Base-by-base conservation (phyloP, 2,888 invertebrate species). In the Napeogenes sylphis region DNA sequence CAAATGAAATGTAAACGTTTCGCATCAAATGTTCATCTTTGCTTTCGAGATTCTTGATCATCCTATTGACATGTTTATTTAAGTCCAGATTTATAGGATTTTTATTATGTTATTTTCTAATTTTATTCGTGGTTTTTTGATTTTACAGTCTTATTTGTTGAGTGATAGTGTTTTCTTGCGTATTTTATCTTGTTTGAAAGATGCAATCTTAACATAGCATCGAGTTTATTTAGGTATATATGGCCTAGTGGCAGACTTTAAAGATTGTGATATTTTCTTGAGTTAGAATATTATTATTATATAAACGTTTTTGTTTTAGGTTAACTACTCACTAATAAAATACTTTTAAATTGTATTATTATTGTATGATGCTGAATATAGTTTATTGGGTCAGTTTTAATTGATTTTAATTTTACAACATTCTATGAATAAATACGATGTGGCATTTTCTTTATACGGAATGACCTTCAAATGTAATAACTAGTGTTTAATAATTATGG, bases 1-100 rank as follows among this genome's bases (percentile, higher is more conserved):
- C 63, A 58, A 67, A 65, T 62, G 66, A 61, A 69, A 63, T 62
- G 65, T 67, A 69, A 69, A 69, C 63, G 63, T 47, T 54, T 59
- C n/a, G 38, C 45, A 35, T 57, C n/a, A 33, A 58, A 42, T 45
- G 38, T 53, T 3, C 54, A 30, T 58, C 45, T 57, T 53, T 57
- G 57, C 53, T 61, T 54, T 58, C 51, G 32, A 42, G 53, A 53
- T 51, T 51, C 51, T 51, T 51, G 51, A 51, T 51, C 12, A 51
- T 51, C 51, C 30, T 30, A 51, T 51, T 51, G 51, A 51, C 51
- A 51, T 51, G 51, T 51, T 51, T 51, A 51, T 21, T 51, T 30
- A 51, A 30, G 51, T 51, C 30, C 51, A 51, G 51, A 51, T 51
- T 51, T 51, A 51, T 51, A 30, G 30, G 51, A 51, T 51, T 51